Base-by-base conservation (phyloP, 2,113 vertebrate genomes). In the Montifringilla adamsi region DNA sequence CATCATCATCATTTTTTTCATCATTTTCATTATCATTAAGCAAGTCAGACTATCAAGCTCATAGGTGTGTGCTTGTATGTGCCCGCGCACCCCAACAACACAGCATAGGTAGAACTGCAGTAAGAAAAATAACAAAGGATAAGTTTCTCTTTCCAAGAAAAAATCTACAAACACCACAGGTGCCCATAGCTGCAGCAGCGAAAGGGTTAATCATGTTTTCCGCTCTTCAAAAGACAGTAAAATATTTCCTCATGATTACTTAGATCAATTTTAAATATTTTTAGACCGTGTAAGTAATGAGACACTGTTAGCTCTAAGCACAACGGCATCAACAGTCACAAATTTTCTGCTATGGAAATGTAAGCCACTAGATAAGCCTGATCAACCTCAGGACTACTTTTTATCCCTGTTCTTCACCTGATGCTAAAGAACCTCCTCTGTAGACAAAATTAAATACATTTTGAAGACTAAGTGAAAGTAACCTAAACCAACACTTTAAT, bases 151-250 rank as follows among this genome's bases (percentile, higher is more conserved):
- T 93, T 68, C 82, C 31, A 93, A 82, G 59, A 28, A 55, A 89
- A 96, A 39, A 37, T 39, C 81, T 90, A 89, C 81, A 83, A 84
- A 92, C 39, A 76, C 24, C 33, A 94, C 74, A 76, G 56, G 76
- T 74, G 95, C 97, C 96, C 97, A 95, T 52, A 84, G 89, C 91
- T 94, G 90, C 80, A 93, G 97, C 96, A 97, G 97, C 72, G 94
- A 97, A 97, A 97, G 97, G 97, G 91, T 96, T 97, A 96, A 92
- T 80, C 56, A 8, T 3, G 50, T 78, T 96, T 97, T 94, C 94
- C 95, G 93, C 95, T 93, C 87, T 92, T 94, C 84, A 41, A n/a
- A 92, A 94, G 67, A 93, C 94, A 83, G 43, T 83, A 72, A 96
- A 96, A 46, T 69, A 94, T 72, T 92, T 95, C 91, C 64, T 87